A percentile compares a stretch with the other conserved stretches of the same genome.
Conservation (phyloP, 1,140 invertebrate species). For the Odontomachus brunneus region DNA sequence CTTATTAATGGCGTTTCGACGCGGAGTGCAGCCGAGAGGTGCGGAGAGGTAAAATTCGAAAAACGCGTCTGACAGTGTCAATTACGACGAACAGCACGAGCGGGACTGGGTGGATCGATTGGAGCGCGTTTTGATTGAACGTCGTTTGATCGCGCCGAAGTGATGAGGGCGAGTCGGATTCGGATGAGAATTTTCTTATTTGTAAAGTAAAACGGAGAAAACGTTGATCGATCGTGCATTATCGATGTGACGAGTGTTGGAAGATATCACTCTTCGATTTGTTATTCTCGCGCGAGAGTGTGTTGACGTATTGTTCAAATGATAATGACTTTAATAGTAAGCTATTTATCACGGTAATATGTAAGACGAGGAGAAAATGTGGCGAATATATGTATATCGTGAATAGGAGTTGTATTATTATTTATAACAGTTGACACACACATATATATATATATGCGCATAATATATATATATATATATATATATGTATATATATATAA, state of each 20-base stretch:
- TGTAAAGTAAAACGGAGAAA: not conserved
- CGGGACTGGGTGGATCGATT: not conserved
- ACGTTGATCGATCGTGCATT: constrained; percentile 23
- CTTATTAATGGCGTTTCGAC: not conserved
- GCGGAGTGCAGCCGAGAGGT: not conserved
- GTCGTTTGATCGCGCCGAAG: not conserved
- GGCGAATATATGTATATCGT: constrained; percentile 34
- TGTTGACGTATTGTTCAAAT: constrained; percentile 48
- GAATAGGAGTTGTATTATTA: constrained; percentile 54
- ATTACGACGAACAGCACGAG: constrained; percentile 22
- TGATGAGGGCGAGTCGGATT: constrained; percentile 16
- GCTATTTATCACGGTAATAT: constrained; percentile 36
- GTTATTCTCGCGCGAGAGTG: constrained; percentile 31
- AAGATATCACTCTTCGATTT: constrained; percentile 31
- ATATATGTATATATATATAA: not conserved
- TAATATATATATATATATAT: constrained; percentile 48
- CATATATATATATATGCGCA: constrained; percentile 33
- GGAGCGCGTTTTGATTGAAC: not conserved
- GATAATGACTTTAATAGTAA: constrained; percentile 24
- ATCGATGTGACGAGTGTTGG: not conserved
- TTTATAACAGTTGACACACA: constrained; percentile 49
- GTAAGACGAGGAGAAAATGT: not conserved
- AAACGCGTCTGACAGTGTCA: constrained; percentile 36
- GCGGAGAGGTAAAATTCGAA: not conserved
- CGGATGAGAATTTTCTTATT: constrained; percentile 24